Conservation (phyloP, 1,140 invertebrate genomes). For the Penaeus japonicus region DNA sequence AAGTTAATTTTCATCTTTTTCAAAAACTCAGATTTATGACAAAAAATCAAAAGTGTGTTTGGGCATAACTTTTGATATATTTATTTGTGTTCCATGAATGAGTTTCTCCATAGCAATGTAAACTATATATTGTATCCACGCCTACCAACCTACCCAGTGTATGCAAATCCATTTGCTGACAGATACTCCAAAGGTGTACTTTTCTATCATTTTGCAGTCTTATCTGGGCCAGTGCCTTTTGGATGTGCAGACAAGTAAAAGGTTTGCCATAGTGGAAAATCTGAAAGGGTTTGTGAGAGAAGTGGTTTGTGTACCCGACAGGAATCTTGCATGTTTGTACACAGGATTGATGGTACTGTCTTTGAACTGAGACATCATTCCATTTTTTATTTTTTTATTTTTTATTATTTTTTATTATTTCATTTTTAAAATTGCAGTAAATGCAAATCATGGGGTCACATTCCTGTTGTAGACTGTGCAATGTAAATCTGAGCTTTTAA, state of each 20-base stretch:
- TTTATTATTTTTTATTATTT: not conserved
- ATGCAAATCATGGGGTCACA: conserved; percentile 29
- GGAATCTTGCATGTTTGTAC: not conserved
- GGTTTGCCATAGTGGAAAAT: conserved; percentile 12
- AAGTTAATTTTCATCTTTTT: no score
- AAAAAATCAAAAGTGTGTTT: no score
- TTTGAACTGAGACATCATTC: conserved; percentile 29
- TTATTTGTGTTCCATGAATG: no score
- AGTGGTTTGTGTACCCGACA: conserved; percentile 4
- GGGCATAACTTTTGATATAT: no score
- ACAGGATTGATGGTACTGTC: conserved; percentile 34
- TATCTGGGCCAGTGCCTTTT: conserved; percentile 43
- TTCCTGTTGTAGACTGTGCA: conserved; percentile 39
- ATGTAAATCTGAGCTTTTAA: conserved; percentile 33
- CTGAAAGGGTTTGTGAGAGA: not conserved
- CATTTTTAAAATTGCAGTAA: not conserved
- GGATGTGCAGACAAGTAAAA: conserved; percentile 25
- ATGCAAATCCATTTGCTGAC: not conserved
- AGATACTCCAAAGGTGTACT: not conserved
- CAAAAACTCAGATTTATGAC: no score
- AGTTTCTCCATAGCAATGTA: no score
- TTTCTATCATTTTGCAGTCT: conserved; percentile 9
- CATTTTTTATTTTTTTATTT: conserved; percentile 8
- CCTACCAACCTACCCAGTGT: not conserved
- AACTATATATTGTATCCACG: not conserved